Evolutionary conservation across 2,888 invertebrate genomes (phyloP), one percentile per base, ranked within the genome.

Genomic region (Anthophora plumipes): DNA sequence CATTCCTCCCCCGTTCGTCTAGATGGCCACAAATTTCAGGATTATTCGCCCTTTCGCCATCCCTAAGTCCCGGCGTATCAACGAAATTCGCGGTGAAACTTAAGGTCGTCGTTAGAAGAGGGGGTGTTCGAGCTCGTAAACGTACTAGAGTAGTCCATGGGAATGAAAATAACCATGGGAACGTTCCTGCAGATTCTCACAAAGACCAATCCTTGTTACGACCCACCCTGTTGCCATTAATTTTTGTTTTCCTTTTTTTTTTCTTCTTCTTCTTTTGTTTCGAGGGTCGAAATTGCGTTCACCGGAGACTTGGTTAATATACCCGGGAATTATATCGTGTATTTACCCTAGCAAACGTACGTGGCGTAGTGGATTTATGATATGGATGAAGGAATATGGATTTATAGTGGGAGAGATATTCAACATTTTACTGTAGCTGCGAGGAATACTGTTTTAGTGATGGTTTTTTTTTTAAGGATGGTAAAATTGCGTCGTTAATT

Each of bases 141-240:
- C 48, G 43, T n/a, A 48, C 59, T 14, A 4, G 4, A 43, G 54
- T 20, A 25, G 57, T 25, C 22, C 12, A 14, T 14, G 37, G 48
- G 25, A 20, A 78, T 64, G 74, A 80, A 80, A 73, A 78, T 73
- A 78, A 50, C 54, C 67, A 60, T 22, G 68, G 48, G 59, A 52
- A 25, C 52, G 57, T 64, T 48, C 63, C 54, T 41, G 2, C 3
- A 14, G 39, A 14, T 37, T 11, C 31, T n/a, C 12, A 0, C n/a
- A 31, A n/a, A n/a, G 55, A 52, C 41, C 78, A 60, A 80, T 60
- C 68, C 67, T 46, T 22, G 59, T 78, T 69, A 78, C 64, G 64
- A 48, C 50, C n/a, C 50, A 25, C n/a, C 31, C 71, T 4, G 11
- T 37, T 55, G 11, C 17, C 64, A 54, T 73, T 80, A 73, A 78